Conservation (phyloP, 2,888 invertebrate species). For the Monoplex corrugatus region DNA sequence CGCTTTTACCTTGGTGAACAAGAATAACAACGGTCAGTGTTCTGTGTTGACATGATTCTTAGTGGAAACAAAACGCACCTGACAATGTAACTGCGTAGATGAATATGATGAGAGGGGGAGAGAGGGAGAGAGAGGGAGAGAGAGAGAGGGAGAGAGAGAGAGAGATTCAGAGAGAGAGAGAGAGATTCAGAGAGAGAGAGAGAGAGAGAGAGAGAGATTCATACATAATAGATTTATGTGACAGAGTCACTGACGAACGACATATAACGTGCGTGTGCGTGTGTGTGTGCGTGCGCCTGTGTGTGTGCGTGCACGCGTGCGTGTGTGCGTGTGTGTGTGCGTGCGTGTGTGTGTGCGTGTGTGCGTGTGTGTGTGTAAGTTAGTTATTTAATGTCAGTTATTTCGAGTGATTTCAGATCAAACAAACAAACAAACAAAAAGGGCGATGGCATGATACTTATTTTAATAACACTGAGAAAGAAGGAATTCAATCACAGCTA, state of each 20-base stretch:
- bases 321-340: background rate
- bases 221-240: too few species aligned
- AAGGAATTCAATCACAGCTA: too few species aligned
- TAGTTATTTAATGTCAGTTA: background rate
- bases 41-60: too few species aligned
- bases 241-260: background rate
- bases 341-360: background rate
- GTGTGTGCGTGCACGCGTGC: background rate
- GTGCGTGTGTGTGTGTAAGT: background rate
- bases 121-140: conserved; percentile 2
- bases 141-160: conserved; percentile 9
- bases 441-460: too few species aligned
- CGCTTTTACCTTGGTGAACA: too few species aligned
- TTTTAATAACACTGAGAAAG: too few species aligned
- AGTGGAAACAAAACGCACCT: too few species aligned
- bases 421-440: too few species aligned
- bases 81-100: too few species aligned
- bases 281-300: background rate
- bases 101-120: background rate
- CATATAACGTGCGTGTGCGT: background rate
- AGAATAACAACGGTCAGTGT: too few species aligned
- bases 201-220: too few species aligned
- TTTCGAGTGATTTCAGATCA: too few species aligned
- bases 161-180: background rate
- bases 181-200: background rate